Conservation (phyloP, 2,888 invertebrate species). For the Perizoma flavofasciatum region DNA sequence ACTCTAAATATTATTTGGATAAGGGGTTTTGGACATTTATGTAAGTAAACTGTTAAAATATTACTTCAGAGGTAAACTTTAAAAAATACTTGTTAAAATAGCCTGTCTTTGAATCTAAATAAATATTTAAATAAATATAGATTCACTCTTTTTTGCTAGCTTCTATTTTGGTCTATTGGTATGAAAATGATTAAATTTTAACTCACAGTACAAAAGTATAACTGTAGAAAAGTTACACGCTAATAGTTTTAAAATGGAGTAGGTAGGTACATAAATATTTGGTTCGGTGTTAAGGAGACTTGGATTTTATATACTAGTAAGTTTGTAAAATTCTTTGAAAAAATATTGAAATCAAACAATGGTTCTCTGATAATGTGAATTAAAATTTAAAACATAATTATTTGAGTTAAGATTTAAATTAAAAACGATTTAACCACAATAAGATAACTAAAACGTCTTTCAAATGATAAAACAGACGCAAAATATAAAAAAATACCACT, state of each 20-base stretch:
- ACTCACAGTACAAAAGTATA: constrained; percentile 36
- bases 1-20: constrained; percentile 46
- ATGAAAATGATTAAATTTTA: constrained; percentile 41
- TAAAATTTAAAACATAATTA: constrained; percentile 33
- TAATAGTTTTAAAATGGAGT: constrained; percentile 8
- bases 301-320: not conserved
- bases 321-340: not conserved
- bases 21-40: constrained; percentile 40
- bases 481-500: constrained; percentile 67
- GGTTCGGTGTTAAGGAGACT: not conserved
- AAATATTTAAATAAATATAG: constrained; percentile 49
- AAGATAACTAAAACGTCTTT: constrained; percentile 76
- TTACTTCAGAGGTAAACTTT: constrained; percentile 46
- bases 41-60: constrained; percentile 53
- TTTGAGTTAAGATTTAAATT: constrained; percentile 38
- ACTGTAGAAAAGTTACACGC: too few relatives aligned
- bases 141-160: constrained; percentile 54
- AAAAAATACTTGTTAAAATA: constrained; percentile 51
- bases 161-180: constrained; percentile 61
- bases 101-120: constrained; percentile 52
- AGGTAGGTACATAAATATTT: constrained; percentile 16
- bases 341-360: not conserved
- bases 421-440: constrained; percentile 52
- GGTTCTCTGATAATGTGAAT: constrained; percentile 18
- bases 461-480: constrained; percentile 62